phyloP scores from a whole-genome alignment of 2,797 vertebrate species.

The Coilia nasus region DNA sequence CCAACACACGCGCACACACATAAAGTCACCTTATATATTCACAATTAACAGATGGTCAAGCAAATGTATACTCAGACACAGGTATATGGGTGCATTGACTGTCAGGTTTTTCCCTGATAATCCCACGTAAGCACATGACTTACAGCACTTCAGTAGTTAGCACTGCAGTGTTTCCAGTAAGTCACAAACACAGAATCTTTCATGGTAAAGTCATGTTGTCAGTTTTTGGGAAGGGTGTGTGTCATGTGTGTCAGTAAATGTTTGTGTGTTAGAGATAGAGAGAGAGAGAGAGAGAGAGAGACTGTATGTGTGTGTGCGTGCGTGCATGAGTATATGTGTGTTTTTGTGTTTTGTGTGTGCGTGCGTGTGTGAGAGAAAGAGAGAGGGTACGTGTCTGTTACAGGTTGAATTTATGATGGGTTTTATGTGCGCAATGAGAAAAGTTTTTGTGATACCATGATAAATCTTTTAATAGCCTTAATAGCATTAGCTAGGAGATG shows the following conservation, averaged over 20 bases:
- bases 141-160: too few species aligned
- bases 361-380: background rate
- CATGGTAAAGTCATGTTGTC: background rate
- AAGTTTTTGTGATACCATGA: constrained; percentile 3
- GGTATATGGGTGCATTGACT: too few species aligned
- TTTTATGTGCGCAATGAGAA: background rate
- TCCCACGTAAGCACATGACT: too few species aligned
- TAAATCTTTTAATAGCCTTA: background rate
- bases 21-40: background rate
- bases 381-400: background rate
- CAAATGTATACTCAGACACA: background rate
- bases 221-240: background rate
- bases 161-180: background rate
- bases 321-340: background rate
- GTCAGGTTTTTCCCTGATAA: too few species aligned
- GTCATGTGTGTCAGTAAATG: background rate
- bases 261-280: background rate
- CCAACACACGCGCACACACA: background rate
- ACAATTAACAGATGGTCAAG: too few species aligned
- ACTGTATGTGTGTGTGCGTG: background rate
- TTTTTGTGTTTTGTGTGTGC: background rate
- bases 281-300: too few species aligned
- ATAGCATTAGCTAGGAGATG: constrained; percentile 1
- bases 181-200: background rate
- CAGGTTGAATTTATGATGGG: background rate